Percentiles rank a stretch among this genome's conserved stretches.
These are phyloP conservation scores for Tragelaphus imberbis DNA, from an alignment of 2,113 vertebrate genomes.

Conservation along the genomic window DNA sequence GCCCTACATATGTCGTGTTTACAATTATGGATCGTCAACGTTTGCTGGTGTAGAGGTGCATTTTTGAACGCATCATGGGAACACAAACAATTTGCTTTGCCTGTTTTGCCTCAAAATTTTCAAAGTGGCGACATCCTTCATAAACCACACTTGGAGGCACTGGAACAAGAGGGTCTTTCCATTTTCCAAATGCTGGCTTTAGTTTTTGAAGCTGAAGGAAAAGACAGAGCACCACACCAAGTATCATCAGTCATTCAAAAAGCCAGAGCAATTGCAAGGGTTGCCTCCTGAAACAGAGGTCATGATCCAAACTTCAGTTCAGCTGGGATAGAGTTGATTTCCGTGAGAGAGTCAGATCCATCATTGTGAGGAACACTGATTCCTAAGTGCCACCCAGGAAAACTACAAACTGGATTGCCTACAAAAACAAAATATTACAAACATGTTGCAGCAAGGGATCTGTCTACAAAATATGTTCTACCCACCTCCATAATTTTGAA, in stretches of 20 bases:
- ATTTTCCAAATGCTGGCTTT: constrained; percentile 1
- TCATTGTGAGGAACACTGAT: background rate
- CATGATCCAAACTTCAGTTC: background rate
- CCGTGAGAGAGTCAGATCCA: background rate
- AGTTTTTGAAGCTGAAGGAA: constrained; percentile 12
- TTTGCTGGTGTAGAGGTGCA: too few relatives aligned
- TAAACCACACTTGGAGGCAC: constrained; percentile 86
- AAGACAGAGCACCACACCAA: background rate
- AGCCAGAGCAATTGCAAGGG: background rate
- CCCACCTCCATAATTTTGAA: background rate
- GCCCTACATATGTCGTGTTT: too few relatives aligned
- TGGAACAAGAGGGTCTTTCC: background rate
- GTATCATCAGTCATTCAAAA: constrained; percentile 17
- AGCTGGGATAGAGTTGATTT: background rate
- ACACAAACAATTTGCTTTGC: too few relatives aligned
- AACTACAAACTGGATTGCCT: background rate
- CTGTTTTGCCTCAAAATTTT: constrained; percentile 51
- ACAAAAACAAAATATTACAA: background rate
- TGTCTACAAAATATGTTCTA: background rate
- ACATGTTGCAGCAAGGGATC: background rate
- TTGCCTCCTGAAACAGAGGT: background rate
- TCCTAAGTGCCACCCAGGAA: background rate
- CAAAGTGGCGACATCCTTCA: constrained; percentile 84
- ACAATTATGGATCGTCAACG: too few relatives aligned
- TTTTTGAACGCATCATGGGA: too few relatives aligned